phyloP scores from a whole-genome alignment of 2,797 vertebrate genomes.

The Garrulus glandarius region DNA sequence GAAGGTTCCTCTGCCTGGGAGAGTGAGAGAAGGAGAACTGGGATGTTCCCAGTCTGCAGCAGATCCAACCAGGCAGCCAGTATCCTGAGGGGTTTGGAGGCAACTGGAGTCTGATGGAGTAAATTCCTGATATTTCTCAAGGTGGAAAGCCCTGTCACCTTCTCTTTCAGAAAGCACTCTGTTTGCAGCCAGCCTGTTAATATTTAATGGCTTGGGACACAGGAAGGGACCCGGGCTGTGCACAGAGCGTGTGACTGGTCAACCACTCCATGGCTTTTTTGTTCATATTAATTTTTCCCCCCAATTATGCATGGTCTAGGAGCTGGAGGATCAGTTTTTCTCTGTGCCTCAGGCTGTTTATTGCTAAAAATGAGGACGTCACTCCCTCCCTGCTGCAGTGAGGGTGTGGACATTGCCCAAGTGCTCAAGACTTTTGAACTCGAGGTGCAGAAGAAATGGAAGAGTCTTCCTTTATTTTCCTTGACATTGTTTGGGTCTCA shows the following conservation, averaged over 20 bases:
- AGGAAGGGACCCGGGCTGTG: not conserved
- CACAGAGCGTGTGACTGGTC: not conserved
- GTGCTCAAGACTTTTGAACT: not conserved
- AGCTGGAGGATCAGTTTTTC: not conserved
- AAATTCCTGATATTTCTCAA: not conserved
- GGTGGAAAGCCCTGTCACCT: not conserved
- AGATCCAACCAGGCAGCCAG: not conserved
- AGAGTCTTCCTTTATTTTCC: not conserved
- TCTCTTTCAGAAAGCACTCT: not conserved
- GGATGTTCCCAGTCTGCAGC: not conserved
- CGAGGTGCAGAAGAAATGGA: not conserved
- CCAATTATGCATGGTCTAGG: not conserved
- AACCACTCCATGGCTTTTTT: not conserved
- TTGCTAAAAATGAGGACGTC: not conserved
- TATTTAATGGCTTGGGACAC: not conserved
- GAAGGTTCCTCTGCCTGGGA: not conserved
- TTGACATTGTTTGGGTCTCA: not conserved
- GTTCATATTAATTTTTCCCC: not conserved
- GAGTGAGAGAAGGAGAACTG: accelerated
- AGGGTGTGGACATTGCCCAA: not conserved
- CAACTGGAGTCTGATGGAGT: not conserved
- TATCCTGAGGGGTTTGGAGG: not conserved
- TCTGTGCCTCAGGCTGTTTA: not conserved
- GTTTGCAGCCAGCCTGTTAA: not conserved
- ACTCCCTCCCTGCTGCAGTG: not conserved